phyloP scores from a whole-genome alignment of 2,797 vertebrate species.

The Hemibagrus guttatus region DNA sequence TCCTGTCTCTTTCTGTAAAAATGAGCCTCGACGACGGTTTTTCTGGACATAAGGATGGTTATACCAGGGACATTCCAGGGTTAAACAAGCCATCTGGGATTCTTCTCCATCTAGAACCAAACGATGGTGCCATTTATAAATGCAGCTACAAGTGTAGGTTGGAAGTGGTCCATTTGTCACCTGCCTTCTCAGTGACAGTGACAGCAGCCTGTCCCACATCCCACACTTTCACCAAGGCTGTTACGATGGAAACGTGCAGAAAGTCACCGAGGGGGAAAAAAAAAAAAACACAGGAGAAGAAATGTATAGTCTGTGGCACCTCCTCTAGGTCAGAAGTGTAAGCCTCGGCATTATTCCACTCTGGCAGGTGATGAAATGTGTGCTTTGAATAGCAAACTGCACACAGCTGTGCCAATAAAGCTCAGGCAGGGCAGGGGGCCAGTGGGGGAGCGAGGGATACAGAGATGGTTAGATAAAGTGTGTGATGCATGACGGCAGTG shows the following conservation, averaged over 20 bases:
- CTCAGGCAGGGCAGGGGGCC: neutral
- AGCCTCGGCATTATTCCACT: slow-evolving; percentile 21
- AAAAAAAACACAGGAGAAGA: neutral
- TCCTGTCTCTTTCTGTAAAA: slow-evolving; percentile 27
- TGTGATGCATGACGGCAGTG: neutral
- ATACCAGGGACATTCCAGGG: neutral
- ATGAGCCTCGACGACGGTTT: neutral
- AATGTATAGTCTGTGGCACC: neutral
- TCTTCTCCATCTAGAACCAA: slow-evolving; percentile 23
- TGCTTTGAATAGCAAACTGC: slow-evolving; percentile 38
- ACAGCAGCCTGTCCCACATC: slow-evolving; percentile 47
- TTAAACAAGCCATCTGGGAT: slow-evolving; percentile 28
- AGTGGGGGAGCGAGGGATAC: slow-evolving; percentile 6
- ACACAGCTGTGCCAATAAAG: slow-evolving; percentile 43
- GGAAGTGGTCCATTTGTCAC: slow-evolving; percentile 49
- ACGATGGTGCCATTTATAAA: slow-evolving; percentile 41
- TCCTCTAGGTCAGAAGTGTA: slow-evolving; percentile 28
- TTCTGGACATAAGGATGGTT: slow-evolving; percentile 21
- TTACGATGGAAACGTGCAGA: slow-evolving; percentile 35
- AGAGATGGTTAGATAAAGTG: neutral
- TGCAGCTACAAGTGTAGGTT: slow-evolving; percentile 46
- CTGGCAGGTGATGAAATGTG: slow-evolving; percentile 44
- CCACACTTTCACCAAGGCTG: slow-evolving; percentile 33
- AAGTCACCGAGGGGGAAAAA: slow-evolving; percentile 27
- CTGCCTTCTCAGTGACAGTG: slow-evolving; percentile 54